Base-by-base conservation (phyloP, 2,888 invertebrate genomes). In the Agonopterix arenella region DNA sequence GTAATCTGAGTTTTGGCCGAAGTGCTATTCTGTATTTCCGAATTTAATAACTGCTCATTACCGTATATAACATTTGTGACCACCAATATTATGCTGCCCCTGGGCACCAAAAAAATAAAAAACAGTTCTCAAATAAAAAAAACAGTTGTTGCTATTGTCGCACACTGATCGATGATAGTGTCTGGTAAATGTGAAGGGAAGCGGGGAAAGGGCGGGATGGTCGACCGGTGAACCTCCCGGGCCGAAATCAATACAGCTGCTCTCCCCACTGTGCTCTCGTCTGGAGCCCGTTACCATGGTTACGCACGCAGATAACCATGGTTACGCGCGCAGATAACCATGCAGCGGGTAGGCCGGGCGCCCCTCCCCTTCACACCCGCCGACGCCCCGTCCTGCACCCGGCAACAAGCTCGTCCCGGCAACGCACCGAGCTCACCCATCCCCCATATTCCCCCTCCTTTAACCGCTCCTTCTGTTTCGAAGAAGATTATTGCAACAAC, bases 161-260 rank as follows among this genome's bases (percentile, higher is more conserved):
- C 28, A 28, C 28, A 5, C 28, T 28, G 28, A 28, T 28, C 28
- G 28, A 28, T 28, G 28, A 28, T 28, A 28, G 28, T 28, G 28
- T 28, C 28, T 28, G 28, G 28, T 28, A 28, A 28, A 28, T 28
- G 28, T 28, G 28, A 28, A 28, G 28, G 28, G 28, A 28, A 28
- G 28, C 28, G 28, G 61, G 51, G 62, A 61, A 11, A 68, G 73
- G 70, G 74, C 47, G 55, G 50, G 66, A 59, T 58, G 61, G 66
- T 61, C 78, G 84, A 86, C 73, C 84, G 85, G 73, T 84, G 84
- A 86, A 85, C 88, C 72, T 74, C 64, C 72, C 68, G 61, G 66
- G 73, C 82, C 89, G 81, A 90, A 88, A 90, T 88, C 90, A 88
- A 90, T 90, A 90, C 86, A 90, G 89, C 92, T 90, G 89, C 90